Evolutionary conservation across 2,797 vertebrate species (phyloP).

Genomic region (Pseudopleuronectes americanus): DNA sequence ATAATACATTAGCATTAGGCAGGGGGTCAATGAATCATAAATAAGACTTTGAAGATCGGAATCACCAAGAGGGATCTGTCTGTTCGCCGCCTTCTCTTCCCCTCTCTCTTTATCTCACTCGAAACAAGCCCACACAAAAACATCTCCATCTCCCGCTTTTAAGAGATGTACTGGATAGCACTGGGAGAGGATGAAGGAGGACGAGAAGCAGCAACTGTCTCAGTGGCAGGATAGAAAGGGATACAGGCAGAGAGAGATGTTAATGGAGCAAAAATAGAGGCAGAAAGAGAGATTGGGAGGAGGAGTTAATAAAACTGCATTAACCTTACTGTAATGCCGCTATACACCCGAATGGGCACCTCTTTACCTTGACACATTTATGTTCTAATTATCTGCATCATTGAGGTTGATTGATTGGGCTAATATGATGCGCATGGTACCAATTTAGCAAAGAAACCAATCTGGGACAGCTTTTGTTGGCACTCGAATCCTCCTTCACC

Average conservation of each 20-base stretch:
- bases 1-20: constrained; percentile 55
- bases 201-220: constrained; percentile 17
- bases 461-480: constrained; percentile 52
- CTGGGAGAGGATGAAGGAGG: neutral
- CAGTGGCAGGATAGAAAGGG: constrained; percentile 11
- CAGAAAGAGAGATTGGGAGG: constrained; percentile 18
- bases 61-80: constrained; percentile 29
- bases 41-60: constrained; percentile 58
- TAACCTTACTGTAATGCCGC: constrained; percentile 44
- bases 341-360: constrained; percentile 55
- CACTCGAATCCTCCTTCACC: constrained; percentile 21
- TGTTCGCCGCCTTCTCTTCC: constrained; percentile 30
- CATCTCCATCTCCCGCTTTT: constrained; percentile 28
- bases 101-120: constrained; percentile 5
- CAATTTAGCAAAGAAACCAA: constrained; percentile 58
- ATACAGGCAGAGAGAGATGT: constrained; percentile 9
- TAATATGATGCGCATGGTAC: constrained; percentile 58
- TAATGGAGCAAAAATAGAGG: constrained; percentile 11
- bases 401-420: constrained; percentile 68
- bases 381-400: constrained; percentile 79
- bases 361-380: constrained; percentile 67
- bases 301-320: constrained; percentile 62
- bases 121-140: constrained; percentile 4
- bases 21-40: constrained; percentile 68
- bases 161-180: constrained; percentile 5